phyloP scores from a whole-genome alignment of 1,140 invertebrate genomes.

The Gyrodactylus salaris region DNA sequence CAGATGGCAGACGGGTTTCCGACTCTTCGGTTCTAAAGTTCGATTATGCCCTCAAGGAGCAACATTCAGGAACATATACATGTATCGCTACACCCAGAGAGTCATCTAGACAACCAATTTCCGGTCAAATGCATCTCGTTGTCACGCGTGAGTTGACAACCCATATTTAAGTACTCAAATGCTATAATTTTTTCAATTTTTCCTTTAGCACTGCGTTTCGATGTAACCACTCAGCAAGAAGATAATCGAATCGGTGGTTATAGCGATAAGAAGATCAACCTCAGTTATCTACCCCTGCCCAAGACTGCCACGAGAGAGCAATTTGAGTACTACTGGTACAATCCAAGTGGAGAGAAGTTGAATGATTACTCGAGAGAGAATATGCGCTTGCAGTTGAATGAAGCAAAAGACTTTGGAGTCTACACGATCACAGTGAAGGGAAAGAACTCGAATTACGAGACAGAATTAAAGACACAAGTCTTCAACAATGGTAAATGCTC shows the following conservation, averaged over 20 bases:
- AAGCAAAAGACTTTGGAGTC: background rate
- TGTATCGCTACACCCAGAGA: background rate
- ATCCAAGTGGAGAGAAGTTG: background rate
- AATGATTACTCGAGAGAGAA: background rate
- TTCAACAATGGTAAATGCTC: background rate
- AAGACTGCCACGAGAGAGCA: background rate
- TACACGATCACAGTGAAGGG: background rate
- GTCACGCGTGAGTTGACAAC: background rate
- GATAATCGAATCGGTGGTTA: background rate
- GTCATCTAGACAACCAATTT: background rate
- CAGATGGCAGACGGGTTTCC: background rate
- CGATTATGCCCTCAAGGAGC: background rate
- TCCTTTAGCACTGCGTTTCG: background rate
- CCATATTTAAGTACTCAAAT: too few species aligned
- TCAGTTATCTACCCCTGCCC: background rate
- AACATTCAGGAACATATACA: background rate
- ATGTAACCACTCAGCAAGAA: background rate
- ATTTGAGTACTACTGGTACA: background rate
- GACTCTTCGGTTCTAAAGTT: background rate
- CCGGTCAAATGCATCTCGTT: background rate
- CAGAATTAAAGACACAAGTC: background rate
- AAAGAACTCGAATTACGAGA: background rate
- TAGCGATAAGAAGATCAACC: background rate
- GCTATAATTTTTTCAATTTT: background rate
- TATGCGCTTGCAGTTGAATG: background rate